Percentiles rank a stretch among this genome's conserved stretches.
These are phyloP conservation scores for Ibycter americanus DNA, from an alignment of 2,797 vertebrate genomes.

Conservation along the genomic window DNA sequence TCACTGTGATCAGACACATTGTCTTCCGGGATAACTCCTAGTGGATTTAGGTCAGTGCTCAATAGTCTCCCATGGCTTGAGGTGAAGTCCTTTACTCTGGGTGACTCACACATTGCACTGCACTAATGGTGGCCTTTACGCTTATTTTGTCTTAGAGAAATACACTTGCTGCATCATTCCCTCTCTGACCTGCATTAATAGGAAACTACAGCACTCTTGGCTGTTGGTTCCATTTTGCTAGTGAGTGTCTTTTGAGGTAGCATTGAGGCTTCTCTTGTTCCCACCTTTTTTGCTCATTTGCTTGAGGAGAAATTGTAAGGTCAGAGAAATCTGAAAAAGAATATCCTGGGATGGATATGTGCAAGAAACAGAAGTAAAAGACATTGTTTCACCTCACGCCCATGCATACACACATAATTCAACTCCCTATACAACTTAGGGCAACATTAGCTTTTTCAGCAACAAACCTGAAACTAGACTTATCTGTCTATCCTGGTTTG, in stretches of 20 bases:
- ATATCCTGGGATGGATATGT: neutral
- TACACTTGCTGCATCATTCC: neutral
- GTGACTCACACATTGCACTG: neutral
- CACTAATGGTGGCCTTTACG: neutral
- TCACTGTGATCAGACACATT: neutral
- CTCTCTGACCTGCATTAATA: neutral
- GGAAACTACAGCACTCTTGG: neutral
- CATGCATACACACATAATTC: neutral
- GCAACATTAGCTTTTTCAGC: neutral
- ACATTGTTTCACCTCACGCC: neutral
- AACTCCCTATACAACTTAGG: neutral
- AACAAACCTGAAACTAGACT: neutral
- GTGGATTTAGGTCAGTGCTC: neutral
- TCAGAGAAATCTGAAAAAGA: neutral
- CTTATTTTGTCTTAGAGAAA: conserved; percentile 1
- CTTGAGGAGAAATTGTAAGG: neutral
- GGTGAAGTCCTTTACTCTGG: neutral
- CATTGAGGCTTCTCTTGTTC: neutral
- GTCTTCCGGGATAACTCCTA: neutral
- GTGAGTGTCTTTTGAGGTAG: neutral
- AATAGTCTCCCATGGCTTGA: neutral
- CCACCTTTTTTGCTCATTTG: neutral
- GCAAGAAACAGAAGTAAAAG: neutral
- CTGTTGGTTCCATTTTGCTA: neutral
- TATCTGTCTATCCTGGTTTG: neutral